Base-by-base conservation (phyloP, 1,140 invertebrate species). In the Drosophila lini region DNA sequence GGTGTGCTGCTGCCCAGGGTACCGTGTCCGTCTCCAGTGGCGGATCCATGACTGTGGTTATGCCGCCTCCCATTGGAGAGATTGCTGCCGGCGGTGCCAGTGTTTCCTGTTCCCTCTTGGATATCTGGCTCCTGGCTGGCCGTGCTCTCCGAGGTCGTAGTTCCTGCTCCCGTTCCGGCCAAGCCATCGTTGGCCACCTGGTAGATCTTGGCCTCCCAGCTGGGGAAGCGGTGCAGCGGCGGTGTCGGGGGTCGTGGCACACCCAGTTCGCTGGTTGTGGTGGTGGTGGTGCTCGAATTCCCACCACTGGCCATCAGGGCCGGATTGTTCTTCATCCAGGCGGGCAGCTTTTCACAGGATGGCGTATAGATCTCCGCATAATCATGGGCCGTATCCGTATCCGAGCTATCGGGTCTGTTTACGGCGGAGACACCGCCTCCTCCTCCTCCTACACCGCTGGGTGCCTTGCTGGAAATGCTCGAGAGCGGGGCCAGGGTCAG, bases 321-420 rank as follows among this genome's bases (percentile, higher is more conserved):
- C 79, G 65, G 93, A 92, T 86, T 92, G 74, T 90, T 93, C 67
- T 93, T 93, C 78, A 93, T 93, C 94, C 94, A 94, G 36, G 93
- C 91, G 34, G 92, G 94, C 81, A 75, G 91, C 76, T 94, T 94
- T 93, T 97, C 97, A 88, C 96, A 95, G 79, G 96, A 97, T 0
- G 97, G 97, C n/a, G 97, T 98, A 82, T 98, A 98, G 67, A 98
- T 98, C 93, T 98, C 97, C 8, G 97, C 97, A 91, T 98, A 98
- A 91, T 98, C 97, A 88, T 98, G 97, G 4, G 96, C 94, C 9
- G 96, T 95, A 86, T 97, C 96, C 8, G 94, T 94, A 75, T 95
- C 95, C 0, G 94, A 95, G 45, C 94, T 94, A 61, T 94, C 94
- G 4, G 94, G 94, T 1, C 94, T 93, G 16, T 75, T 59, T 16